Conservation (phyloP, 2,797 vertebrate species). For the Acanthurus leucopareius region DNA sequence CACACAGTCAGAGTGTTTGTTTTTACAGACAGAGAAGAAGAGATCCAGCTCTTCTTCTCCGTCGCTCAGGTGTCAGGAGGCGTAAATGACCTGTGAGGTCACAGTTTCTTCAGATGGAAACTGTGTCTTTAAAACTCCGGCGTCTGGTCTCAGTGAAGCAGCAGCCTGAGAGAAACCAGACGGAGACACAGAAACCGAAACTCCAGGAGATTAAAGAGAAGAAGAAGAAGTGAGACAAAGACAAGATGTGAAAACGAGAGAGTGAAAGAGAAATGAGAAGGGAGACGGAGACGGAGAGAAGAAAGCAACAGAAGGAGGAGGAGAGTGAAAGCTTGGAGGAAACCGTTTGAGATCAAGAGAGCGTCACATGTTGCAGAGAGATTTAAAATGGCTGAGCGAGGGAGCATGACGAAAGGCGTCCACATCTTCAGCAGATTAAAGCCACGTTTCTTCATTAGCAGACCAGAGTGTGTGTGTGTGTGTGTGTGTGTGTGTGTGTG, state of each 20-base stretch:
- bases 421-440: constrained; percentile 61
- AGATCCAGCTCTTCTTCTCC: neutral
- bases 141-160: neutral
- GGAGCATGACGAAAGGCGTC: constrained; percentile 47
- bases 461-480: neutral
- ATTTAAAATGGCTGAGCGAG: constrained; percentile 55
- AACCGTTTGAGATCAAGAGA: constrained; percentile 23
- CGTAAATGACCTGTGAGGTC: neutral
- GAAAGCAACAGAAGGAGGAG: neutral
- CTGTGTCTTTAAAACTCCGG: too few species aligned
- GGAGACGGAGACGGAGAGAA: neutral
- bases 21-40: neutral
- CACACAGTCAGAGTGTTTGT: too few species aligned
- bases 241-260: neutral
- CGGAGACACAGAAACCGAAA: neutral
- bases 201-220: neutral
- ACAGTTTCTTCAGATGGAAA: neutral
- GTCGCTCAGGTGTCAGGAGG: neutral
- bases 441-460: constrained; percentile 37
- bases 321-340: neutral
- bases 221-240: neutral
- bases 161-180: neutral
- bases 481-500: neutral
- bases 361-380: constrained; percentile 35
- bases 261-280: too few species aligned